Base-by-base conservation (phyloP, 2,888 invertebrate species). In the Priocnemis perturbator region DNA sequence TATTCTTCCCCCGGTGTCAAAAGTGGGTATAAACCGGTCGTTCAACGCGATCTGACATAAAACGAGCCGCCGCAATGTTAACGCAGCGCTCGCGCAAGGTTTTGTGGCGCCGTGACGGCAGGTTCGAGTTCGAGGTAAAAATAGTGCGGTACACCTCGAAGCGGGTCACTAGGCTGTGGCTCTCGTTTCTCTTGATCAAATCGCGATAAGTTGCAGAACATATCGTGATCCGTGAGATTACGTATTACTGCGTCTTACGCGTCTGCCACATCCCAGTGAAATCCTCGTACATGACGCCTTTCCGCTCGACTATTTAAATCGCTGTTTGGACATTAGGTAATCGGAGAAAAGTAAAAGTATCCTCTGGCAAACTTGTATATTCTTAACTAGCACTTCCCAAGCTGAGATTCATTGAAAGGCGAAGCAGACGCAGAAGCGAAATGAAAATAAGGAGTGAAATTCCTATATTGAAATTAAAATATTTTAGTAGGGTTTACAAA, bases 141-240 rank as follows among this genome's bases (percentile, higher is more conserved):
- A 87, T 87, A 87, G 87, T 87, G 85, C 71, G 83, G 85, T 85
- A 75, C 75, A 84, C 81, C 81, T 81, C 83, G 80, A 87, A 87
- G 76, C 88, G 78, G 88, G 87, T 87, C 87, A 87, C 86, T 86
- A 84, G 88, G 86, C 83, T 87, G 82, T 78, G 77, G 80, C 77
- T 82, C 82, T 80, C 79, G 74, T 81, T 83, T 81, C 81, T 82
- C 75, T 67, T 59, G 72, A 77, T 78, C 72, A 68, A 69, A 76
- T 81, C 69, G 76, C 76, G 74, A 79, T 80, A 73, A 63, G 73
- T 71, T 9, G 71, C 55, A 57, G 11, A 60, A 60, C 45, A 21
- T 69, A 70, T 70, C 58, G 59, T 67, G 67, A 50, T 17, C 17
- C 50, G 17, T 14, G n/a, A 5, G 50, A 50, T 50, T 50, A 50